Base-by-base conservation (phyloP, 2,888 invertebrate species). In the Zygothrica quintamaculata region DNA sequence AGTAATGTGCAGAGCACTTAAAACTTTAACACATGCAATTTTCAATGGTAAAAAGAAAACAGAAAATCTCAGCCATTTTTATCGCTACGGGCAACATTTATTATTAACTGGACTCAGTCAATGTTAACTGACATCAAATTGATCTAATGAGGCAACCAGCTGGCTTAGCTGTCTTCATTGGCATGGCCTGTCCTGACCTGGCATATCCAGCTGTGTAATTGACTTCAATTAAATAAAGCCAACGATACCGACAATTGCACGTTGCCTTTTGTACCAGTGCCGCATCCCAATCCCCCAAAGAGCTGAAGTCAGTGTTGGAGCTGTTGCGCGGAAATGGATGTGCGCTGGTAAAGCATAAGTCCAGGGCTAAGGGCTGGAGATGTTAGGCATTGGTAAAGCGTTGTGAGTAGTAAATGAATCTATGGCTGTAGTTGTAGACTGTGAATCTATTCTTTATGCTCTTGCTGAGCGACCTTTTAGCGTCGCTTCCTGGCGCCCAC, bases 211-310 rank as follows among this genome's bases (percentile, higher is more conserved):
- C 79, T 85, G 89, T 73, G 89, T 81, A 88, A 89, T 88, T 89
- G 88, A 84, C 87, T 89, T 87, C 89, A 89, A 89, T 88, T 89
- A 88, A 88, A 88, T 85, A 78, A 84, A 75, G 72, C 82, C 87
- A 77, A 62, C 75, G 80, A 81, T 59, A 66, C 87, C 75, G 75
- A 81, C 84, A 86, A 81, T 81, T 86, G 75, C 65, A 68, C 81
- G 84, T 64, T 66, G 59, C 64, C 76, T 73, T 67, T 76, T 85
- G 80, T 82, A 62, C 25, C 48, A 52, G 55, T 72, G 46, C 62
- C 43, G 7, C 5, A 22, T 5, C 18, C 18, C 2, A 22, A 22
- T 5, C 18, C 18, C 18, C 18, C 18, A 22, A 22, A 5, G 2
- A 22, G 18, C 18, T 36, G 50, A n/a, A 29, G 29, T 25, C 26